Base-by-base conservation (phyloP, 2,888 invertebrate genomes). In the Hecatera dysodea region DNA sequence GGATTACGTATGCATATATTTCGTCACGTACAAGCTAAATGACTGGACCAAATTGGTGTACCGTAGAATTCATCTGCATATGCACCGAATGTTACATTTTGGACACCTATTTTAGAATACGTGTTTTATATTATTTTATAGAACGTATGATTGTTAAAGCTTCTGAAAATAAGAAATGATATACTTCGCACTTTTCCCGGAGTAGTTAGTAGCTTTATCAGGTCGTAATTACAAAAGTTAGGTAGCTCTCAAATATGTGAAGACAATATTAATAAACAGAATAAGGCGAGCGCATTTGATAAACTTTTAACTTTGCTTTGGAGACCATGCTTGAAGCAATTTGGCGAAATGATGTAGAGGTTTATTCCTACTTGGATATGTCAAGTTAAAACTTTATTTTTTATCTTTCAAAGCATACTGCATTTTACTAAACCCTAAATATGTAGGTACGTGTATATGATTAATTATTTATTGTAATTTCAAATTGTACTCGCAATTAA, bases 1-100 rank as follows among this genome's bases (percentile, higher is more conserved):
- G 11, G 19, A 48, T 60, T 72, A 66, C 52, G 46, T 66, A 69
- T 78, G 67, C 61, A 65, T 67, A 8, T 67, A 66, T 82, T 74
- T 72, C 48, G 69, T 77, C 77, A 80, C 79, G 77, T 77, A 56
- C 65, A 29, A 33, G 27, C 68, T 64, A 73, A 82, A 72, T 69
- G 65, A 66, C 53, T 69, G 56, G 27, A 57, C 64, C 71, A 68
- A 81, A 69, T 81, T 71, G 55, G 64, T 66, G 19, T 69, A 55
- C 50, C 24, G 48, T 55, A 65, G 62, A 62, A 82, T 82, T 56
- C 60, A 77, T 80, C 71, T 82, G 72, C 72, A 69, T 75, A 72
- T n/a, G 71, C 62, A 77, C 60, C 50, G 48, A 63, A 48, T 36
- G 63, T 75, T 48, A 70, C 33, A 64, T 52, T 64, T 70, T 39